Evolutionary conservation across 2,797 vertebrate species (phyloP).

Genomic region (Hypotaenidia philippensis): DNA sequence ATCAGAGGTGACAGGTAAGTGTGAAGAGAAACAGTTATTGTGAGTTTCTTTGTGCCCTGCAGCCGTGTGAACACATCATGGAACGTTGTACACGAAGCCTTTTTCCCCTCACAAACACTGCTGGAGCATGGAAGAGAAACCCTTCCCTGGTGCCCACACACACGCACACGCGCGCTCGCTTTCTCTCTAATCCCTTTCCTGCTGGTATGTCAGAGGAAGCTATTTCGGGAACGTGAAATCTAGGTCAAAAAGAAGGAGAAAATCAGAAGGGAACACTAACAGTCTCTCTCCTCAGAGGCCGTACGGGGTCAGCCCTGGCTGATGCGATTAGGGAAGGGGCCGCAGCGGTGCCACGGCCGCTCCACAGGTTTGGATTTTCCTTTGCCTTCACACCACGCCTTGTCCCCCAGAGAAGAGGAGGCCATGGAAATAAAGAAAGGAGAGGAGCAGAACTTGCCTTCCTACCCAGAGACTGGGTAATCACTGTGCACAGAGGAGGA

Average conservation of each 20-base stretch:
- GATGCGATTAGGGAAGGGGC: background rate
- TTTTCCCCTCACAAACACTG: background rate
- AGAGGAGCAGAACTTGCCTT: background rate
- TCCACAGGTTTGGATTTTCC: background rate
- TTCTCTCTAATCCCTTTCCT: conserved; percentile 52
- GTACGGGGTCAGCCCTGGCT: background rate
- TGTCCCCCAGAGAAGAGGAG: background rate
- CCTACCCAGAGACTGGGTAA: background rate
- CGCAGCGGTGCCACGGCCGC: accelerated
- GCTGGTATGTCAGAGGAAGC: conserved; percentile 75
- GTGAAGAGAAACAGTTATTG: background rate
- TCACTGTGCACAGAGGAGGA: background rate
- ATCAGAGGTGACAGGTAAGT: background rate
- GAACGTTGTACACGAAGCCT: accelerated
- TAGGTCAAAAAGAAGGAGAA: conserved; percentile 79
- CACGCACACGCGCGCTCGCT: background rate
- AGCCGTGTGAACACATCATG: background rate
- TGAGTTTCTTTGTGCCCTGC: background rate
- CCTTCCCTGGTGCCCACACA: accelerated
- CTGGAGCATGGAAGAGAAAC: background rate
- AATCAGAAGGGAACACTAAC: conserved; percentile 22
- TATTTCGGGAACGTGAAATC: conserved; percentile 81
- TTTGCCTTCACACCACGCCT: background rate
- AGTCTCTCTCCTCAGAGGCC: background rate
- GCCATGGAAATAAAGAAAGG: background rate